phyloP scores from a whole-genome alignment of 2,797 vertebrate genomes.

The Varecia variegata region DNA sequence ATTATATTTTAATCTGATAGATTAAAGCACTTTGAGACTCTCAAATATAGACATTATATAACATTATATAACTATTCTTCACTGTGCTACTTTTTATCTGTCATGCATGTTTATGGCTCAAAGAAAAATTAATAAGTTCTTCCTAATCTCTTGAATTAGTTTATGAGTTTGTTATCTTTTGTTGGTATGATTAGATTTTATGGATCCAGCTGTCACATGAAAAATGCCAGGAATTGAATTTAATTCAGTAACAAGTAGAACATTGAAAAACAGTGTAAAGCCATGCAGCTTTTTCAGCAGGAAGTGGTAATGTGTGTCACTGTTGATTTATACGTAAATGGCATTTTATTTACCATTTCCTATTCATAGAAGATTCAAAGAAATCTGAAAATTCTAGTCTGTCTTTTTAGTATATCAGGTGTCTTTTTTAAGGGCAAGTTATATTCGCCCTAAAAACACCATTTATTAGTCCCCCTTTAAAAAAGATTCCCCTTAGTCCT shows the following conservation, averaged over 20 bases:
- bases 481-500: not conserved
- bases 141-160: constrained; percentile 43
- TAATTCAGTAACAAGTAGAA: constrained; percentile 54
- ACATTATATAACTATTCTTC: constrained; percentile 21
- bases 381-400: constrained; percentile 26
- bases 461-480: not conserved
- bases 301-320: constrained; percentile 74
- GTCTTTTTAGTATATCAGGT: not conserved
- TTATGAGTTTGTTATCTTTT: constrained; percentile 43
- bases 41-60: constrained; percentile 18
- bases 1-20: constrained; percentile 12
- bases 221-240: constrained; percentile 34
- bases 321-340: not conserved
- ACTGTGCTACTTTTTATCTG: constrained; percentile 33
- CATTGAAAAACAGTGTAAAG: constrained; percentile 41
- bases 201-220: not conserved
- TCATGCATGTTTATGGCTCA: not conserved
- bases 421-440: constrained; percentile 24
- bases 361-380: constrained; percentile 74
- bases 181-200: constrained; percentile 11
- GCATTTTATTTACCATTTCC: constrained; percentile 75
- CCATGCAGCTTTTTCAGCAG: constrained; percentile 46
- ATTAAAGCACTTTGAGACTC: not conserved
- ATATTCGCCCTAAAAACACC: not conserved
- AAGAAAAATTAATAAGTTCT: constrained; percentile 35